These are phyloP conservation scores for Lineus longissimus DNA, from an alignment of 1,140 invertebrate species.

Conservation along the genomic window DNA sequence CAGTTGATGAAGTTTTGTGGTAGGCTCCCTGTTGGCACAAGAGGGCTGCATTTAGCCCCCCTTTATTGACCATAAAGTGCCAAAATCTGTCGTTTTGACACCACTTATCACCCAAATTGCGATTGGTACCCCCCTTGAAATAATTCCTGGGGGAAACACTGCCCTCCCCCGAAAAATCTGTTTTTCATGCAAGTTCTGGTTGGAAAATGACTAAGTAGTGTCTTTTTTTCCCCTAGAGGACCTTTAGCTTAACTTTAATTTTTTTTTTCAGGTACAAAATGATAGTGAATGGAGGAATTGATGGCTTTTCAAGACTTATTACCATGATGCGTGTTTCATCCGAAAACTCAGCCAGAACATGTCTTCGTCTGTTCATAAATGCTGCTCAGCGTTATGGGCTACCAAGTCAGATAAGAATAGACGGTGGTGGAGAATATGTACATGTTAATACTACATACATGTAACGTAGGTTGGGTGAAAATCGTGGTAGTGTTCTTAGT, in stretches of 20 bases:
- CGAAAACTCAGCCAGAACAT: neutral
- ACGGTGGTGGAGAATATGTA: conserved; percentile 9
- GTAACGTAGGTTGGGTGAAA: neutral
- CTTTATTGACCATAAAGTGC: no score
- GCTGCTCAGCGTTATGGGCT: neutral
- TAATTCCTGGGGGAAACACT: no score
- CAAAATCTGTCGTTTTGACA: no score
- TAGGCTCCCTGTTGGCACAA: no score
- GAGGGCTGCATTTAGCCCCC: no score
- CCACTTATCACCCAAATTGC: no score
- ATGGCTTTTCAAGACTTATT: neutral
- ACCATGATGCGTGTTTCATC: neutral
- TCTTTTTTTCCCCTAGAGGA: no score
- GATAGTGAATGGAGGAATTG: conserved; percentile 2
- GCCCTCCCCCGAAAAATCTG: no score
- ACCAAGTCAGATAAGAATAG: neutral
- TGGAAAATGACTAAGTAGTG: no score
- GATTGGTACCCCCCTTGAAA: no score
- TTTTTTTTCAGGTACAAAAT: neutral
- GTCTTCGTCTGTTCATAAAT: neutral
- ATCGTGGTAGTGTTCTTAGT: conserved; percentile 2
- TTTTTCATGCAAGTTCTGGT: no score
- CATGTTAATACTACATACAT: neutral
- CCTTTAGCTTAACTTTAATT: neutral
- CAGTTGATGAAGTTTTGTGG: no score